Evolutionary conservation across 2,113 vertebrate species (phyloP), one percentile per base, ranked within the genome.

Genomic region (Numenius arquata): DNA sequence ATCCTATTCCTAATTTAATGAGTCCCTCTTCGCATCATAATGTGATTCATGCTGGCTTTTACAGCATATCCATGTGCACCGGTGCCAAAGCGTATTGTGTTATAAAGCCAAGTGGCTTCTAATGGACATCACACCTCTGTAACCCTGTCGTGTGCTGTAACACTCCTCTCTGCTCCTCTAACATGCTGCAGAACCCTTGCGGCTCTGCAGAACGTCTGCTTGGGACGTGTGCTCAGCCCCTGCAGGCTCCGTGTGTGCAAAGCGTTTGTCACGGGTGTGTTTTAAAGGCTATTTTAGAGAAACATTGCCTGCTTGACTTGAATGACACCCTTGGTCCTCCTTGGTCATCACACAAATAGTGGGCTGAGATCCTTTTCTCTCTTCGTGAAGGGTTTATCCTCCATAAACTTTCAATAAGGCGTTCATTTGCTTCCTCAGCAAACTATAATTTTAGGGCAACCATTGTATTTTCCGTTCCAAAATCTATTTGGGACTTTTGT

Each of bases 101-200:
- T 62, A 56, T 82, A 70, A 85, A 82, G 62, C 66, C 50, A 34
- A 78, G 81, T 48, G 66, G 66, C 74, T 95, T 90, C 78, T 82
- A 66, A 74, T 53, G 77, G 88, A 23, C 82, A 41, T 61, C 70
- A 19, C 77, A 59, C 63, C 68, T 93, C 63, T 1, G 7, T 62
- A 84, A 48, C 91, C 38, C 30, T 48, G 45, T 78, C 2, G 2
- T 9, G 1, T 1, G 6, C 52, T 32, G 17, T 36, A 63, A 43
- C 1, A 2, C n/a, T 70, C 4, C 2, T 32, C 47, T 50, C 36
- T 6, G 71, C 55, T 53, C 45, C 48, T 63, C 38, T 74, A 13
- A 53, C 19, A 3, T 0, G 0, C 32, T 23, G n/a, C n/a, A 48
- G n/a, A 41, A 86, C 36, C 29, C 45, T 12, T 1, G 8, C 1